These are phyloP conservation scores for Graphium colonna DNA, from an alignment of 2,888 invertebrate species.

Conservation along the genomic window DNA sequence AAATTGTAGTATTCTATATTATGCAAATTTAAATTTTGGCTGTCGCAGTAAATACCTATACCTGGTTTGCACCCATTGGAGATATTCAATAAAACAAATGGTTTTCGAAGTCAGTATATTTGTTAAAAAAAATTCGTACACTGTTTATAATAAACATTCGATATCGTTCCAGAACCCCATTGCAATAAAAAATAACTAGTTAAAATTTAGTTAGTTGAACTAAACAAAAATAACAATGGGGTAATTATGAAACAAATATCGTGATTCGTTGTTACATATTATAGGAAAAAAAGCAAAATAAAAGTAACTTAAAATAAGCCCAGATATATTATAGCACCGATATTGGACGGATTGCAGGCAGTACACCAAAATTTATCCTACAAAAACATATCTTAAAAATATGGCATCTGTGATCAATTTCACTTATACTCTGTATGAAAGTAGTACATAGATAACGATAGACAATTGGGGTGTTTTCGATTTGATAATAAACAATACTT, in stretches of 20 bases:
- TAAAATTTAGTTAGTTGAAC: slow-evolving; percentile 41
- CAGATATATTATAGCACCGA: slow-evolving; percentile 57
- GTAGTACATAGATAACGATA: not conserved
- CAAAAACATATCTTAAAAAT: slow-evolving; percentile 53
- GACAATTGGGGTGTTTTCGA: not conserved
- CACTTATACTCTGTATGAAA: slow-evolving; percentile 16
- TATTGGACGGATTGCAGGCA: slow-evolving; percentile 58
- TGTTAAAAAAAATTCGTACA: slow-evolving; percentile 72
- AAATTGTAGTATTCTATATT: too few relatives aligned
- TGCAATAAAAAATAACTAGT: slow-evolving; percentile 53
- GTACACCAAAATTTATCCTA: slow-evolving; percentile 36
- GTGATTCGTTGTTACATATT: slow-evolving; percentile 62
- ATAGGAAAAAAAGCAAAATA: slow-evolving; percentile 31
- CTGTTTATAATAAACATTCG: slow-evolving; percentile 42
- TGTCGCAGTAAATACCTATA: too few relatives aligned
- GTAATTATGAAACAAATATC: slow-evolving; percentile 75
- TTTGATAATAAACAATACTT: too few relatives aligned
- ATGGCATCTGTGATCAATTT: slow-evolving; percentile 60
- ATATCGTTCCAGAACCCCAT: slow-evolving; percentile 79
- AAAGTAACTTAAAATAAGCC: slow-evolving; percentile 32
- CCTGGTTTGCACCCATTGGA: too few relatives aligned
- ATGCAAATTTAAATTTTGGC: too few relatives aligned
- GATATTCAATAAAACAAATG: slow-evolving; percentile 45
- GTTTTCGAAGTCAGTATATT: slow-evolving; percentile 70
- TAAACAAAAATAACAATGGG: slow-evolving; percentile 54